Evolutionary conservation across 2,113 vertebrate genomes (phyloP), one percentile per base, ranked within the genome.

Genomic region (Alethe castanea): DNA sequence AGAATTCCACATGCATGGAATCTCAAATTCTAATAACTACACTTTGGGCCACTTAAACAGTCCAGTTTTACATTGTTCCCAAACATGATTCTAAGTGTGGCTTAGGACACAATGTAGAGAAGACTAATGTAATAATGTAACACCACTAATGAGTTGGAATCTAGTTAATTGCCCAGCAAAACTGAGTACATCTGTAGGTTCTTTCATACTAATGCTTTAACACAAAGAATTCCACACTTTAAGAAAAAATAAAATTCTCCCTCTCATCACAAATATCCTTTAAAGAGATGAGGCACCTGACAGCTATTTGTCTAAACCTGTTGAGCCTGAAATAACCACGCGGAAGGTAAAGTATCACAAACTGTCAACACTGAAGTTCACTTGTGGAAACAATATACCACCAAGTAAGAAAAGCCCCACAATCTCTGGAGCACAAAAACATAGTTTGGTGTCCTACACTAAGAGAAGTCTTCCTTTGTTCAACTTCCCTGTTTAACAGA

Each of bases 391-490:
- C 9, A 70, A 35, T 1, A 22, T 1, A 19, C 14, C 57, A 77
- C 20, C 47, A 50, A 29, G 11, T 42, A 60, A 81, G 26, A 47
- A 70, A 82, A 80, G 2, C 19, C 72, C 50, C 44, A 53, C 14
- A 18, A 26, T 7, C 42, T 38, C 35, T 1, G 0, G n/a, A 50
- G 22, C 38, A 67, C 17, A 78, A 64, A 80, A n/a, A 7, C 8
- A 3, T 4, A 20, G 8, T 57, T 20, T 69, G 57, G 36, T n/a
- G 35, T 6, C 28, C 23, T 6, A 47, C 4, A 2, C 40, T 3
- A 22, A 70, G 42, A 28, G 20, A 76, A 80, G 28, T 4, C 52
- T 54, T 47, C 0, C 0, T 40, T 54, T 36, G 8, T 42, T n/a
- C 38, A 60, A 19, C 50, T 73, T 86, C 50, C 28, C 47, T 24